Base-by-base conservation (phyloP, 2,113 vertebrate species). In the Myxocyprinus asiaticus region DNA sequence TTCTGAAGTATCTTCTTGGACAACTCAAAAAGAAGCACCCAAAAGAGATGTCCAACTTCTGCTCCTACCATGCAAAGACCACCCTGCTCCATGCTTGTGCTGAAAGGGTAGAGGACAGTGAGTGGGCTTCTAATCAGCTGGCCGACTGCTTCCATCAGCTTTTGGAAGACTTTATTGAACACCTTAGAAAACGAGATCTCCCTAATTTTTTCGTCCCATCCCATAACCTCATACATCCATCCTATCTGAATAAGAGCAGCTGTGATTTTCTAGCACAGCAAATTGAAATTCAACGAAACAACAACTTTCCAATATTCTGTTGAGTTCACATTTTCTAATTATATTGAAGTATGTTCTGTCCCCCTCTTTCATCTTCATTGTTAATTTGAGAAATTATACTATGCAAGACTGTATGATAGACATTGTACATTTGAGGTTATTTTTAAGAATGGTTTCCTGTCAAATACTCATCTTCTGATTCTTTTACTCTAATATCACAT, bases 31-130 rank as follows among this genome's bases (percentile, higher is more conserved):
- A 87, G n/a, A 83, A 84, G 4, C 0, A 94, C 17, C 1, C 86
- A 0, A 89, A 87, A 53, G 65, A 87, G 6, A 0, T 95, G 48
- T 79, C 88, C 3, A 92, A 92, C 56, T 92, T 98, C 83, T 94
- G 84, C 82, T 97, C 95, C 0, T 97, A 96, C 11, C 92, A 95
- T 0, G 84, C 89, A 63, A 96, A 98, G 91, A 96, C 95, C 4
- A 90, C 92, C 0, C 90, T 96, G 62, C 58, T 97, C 0, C 94
- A 94, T 0, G 66, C 88, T 0, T 97, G 95, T 45, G 75, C 82
- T 48, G 2, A 0, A 0, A 47, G 91, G 81, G 86, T 88, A 0
- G 2, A 67, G 0, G 95, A 97, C 82, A 69, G 1, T 0, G 61
- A 93, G 0, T 98, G 95, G 96, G 73, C 10, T 0, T 0, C 0